These are phyloP conservation scores for Neosilurus hyrtlii DNA, from an alignment of 2,797 vertebrate species.

Conservation along the genomic window DNA sequence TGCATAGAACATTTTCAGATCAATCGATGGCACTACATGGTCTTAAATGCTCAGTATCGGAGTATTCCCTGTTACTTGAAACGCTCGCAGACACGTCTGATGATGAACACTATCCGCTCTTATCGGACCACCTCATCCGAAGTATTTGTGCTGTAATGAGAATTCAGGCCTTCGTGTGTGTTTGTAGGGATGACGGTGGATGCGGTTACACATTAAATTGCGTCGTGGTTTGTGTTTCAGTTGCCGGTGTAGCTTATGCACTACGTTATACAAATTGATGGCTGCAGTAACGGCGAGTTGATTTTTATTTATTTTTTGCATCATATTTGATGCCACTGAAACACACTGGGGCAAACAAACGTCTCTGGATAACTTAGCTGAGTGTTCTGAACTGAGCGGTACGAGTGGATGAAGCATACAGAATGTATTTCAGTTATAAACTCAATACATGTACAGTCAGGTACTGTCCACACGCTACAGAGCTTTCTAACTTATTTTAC, in stretches of 20 bases:
- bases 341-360: slow-evolving; percentile 13
- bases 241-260: slow-evolving; percentile 52
- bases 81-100: slow-evolving; percentile 28
- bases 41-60: slow-evolving; percentile 42
- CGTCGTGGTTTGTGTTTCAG: slow-evolving; percentile 25
- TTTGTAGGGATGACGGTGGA: slow-evolving; percentile 40
- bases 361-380: background rate
- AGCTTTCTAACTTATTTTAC: slow-evolving; percentile 21
- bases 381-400: slow-evolving; percentile 17
- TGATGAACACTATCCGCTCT: background rate
- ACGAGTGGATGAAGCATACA: slow-evolving; percentile 16
- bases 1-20: slow-evolving; percentile 38
- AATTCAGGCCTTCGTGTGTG: slow-evolving; percentile 22
- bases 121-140: too few relatives aligned
- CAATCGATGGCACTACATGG: slow-evolving; percentile 31
- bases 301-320: slow-evolving; percentile 11
- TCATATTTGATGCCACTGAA: slow-evolving; percentile 30
- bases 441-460: slow-evolving; percentile 40
- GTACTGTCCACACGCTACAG: slow-evolving; percentile 35
- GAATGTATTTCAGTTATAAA: slow-evolving; percentile 37
- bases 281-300: background rate
- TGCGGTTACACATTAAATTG: slow-evolving; percentile 13
- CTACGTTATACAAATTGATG: slow-evolving; percentile 50
- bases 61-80: slow-evolving; percentile 56
- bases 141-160: slow-evolving; percentile 19